Evolutionary conservation across 2,888 invertebrate genomes (phyloP), one percentile per base, ranked within the genome.

Genomic region (Rhagonycha fulva): DNA sequence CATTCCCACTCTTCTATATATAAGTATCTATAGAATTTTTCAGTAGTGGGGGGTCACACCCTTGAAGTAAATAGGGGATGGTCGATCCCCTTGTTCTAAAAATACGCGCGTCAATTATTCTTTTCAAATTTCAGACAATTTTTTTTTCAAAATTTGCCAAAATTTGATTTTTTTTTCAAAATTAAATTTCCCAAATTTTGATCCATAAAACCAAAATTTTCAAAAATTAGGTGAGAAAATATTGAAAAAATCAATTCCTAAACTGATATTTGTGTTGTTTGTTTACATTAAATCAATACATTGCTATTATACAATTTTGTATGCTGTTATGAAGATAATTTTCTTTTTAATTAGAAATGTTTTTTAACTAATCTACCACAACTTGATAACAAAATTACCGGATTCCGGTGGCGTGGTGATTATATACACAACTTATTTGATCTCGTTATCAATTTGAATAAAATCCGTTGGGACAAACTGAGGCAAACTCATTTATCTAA

Each of bases 1-100:
- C 62, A 30, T 68, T 68, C 72, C 72, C 72, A 68, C 72, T 72
- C 72, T 68, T 67, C 26, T 67, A 61, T 24, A 32, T 71, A 71
- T 63, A 71, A 28, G 24, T 26, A 68, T 47, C n/a, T 47, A 47
- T 47, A 47, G 9, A 47, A 47, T 5, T 47, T n/a, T 47, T 47
- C n/a, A 5, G 47, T 47, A 2, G 47, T 47, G 67, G 32, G 72
- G 72, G 72, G 68, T 28, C 11, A 14, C 68, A 72, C 72, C 72
- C 72, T 72, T 72, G 19, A 23, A 14, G 23, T 14, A 24, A 68
- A 67, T 30, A 28, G 60, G 72, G 72, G 67, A 61, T 61, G 14
- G 12, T 26, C 61, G 9, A n/a, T 9, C 67, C 67, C 47, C 47
- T n/a, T n/a, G n/a, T 12, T 47, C n/a, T 47, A 47, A 47, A 47